Evolutionary conservation across 2,888 invertebrate genomes (phyloP).

Genomic region (Zygogramma bicolorata): DNA sequence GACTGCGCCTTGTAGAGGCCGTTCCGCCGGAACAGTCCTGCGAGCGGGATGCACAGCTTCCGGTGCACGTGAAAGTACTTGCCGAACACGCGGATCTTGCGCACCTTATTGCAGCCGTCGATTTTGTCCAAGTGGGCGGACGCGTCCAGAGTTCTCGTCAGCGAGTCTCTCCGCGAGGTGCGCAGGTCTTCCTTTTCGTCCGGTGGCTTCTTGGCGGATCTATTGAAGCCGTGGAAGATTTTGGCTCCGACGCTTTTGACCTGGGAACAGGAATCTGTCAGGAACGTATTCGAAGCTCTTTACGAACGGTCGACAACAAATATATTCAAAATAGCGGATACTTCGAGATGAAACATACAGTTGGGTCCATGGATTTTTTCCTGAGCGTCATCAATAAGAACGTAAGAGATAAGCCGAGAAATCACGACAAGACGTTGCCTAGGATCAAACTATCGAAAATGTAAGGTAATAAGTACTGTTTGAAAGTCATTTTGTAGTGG

Average conservation of each 20-base stretch:
- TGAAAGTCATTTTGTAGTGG: too few relatives aligned
- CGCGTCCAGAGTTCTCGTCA: conserved; percentile 38
- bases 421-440: too few relatives aligned
- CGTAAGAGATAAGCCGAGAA: too few relatives aligned
- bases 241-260: conserved; percentile 69
- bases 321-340: too few relatives aligned
- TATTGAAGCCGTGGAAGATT: conserved; percentile 66
- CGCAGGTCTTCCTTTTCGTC: conserved; percentile 55
- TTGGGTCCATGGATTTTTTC: too few relatives aligned
- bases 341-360: too few relatives aligned
- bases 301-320: too few relatives aligned
- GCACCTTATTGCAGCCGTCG: conserved; percentile 56
- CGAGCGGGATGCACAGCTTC: conserved; percentile 74
- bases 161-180: conserved; percentile 53
- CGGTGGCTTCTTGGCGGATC: conserved; percentile 45
- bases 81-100: conserved; percentile 73
- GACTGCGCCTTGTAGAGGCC: conserved; percentile 74
- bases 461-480: too few relatives aligned
- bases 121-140: conserved; percentile 33
- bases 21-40: conserved; percentile 70
- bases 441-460: too few relatives aligned
- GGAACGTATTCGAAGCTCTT: too few relatives aligned
- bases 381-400: too few relatives aligned
- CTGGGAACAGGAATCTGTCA: background rate
- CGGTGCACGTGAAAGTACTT: conserved; percentile 78